Conservation (phyloP, 1,140 invertebrate genomes). For the Sipha flava region DNA sequence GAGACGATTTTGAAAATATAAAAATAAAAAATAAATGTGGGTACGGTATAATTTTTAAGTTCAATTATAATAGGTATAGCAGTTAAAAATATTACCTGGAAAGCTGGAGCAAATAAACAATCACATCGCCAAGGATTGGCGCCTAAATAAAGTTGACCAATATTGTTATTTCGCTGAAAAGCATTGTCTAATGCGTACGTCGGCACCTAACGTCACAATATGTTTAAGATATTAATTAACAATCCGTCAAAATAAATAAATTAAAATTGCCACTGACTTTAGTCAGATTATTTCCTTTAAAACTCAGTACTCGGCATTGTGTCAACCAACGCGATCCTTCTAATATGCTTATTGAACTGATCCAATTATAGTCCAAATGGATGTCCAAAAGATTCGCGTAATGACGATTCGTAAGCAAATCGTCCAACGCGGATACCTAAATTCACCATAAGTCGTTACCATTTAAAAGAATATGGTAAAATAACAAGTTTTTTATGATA, state of each 20-base stretch:
- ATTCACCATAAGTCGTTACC: background rate
- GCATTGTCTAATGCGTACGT: constrained; percentile 69
- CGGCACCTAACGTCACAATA: constrained; percentile 51
- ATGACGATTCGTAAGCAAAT: constrained; percentile 54
- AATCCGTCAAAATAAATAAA: background rate
- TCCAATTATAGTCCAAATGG: constrained; percentile 65
- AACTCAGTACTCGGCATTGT: constrained; percentile 61
- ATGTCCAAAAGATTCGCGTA: constrained; percentile 61
- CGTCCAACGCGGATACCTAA: constrained; percentile 54
- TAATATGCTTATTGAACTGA: constrained; percentile 58
- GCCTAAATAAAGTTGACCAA: constrained; percentile 57
- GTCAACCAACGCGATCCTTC: constrained; percentile 69
- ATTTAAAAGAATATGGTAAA: background rate
- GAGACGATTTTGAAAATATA: constrained; percentile 34
- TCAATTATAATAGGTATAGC: no score
- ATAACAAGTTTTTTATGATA: background rate
- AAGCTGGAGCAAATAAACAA: constrained; percentile 64
- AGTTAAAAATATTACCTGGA: constrained; percentile 48
- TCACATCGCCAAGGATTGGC: constrained; percentile 74
- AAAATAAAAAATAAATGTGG: background rate
- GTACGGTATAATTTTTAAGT: no score
- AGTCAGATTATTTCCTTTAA: constrained; percentile 60
- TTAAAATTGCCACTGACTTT: constrained; percentile 48
- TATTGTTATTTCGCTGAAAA: constrained; percentile 60
- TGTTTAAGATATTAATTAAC: background rate